A percentile compares a stretch with the other conserved stretches of the same genome.
Evolutionary conservation across 2,113 vertebrate species (phyloP).

Genomic region (Prunella himalayana): DNA sequence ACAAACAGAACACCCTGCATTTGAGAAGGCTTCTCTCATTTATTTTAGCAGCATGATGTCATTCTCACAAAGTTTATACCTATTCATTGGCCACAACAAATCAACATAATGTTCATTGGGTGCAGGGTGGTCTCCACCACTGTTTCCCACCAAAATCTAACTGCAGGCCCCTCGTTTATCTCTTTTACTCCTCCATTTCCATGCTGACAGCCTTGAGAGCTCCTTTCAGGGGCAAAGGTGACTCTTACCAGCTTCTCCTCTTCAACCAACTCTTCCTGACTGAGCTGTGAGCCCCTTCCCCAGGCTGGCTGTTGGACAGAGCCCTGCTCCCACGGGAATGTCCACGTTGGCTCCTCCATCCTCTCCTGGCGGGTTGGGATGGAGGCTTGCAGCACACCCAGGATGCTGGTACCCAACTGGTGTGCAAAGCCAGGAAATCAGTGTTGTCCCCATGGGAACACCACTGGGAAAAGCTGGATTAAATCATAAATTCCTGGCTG

Average conservation of each 20-base stretch:
- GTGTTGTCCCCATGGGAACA: accelerated
- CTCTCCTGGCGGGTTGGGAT: background rate
- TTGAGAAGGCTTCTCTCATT: too few relatives aligned
- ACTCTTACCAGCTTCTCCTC: background rate
- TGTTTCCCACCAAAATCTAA: background rate
- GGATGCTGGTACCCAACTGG: accelerated
- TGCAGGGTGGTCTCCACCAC: background rate
- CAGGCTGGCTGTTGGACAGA: background rate
- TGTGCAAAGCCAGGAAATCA: background rate
- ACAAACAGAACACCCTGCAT: too few relatives aligned
- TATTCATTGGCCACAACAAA: background rate
- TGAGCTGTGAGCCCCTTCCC: background rate
- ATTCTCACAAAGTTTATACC: too few relatives aligned
- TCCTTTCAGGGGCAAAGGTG: background rate
- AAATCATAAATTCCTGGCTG: background rate
- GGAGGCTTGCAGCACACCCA: background rate
- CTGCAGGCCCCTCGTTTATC: background rate
- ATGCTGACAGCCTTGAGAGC: too few relatives aligned
- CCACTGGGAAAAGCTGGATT: background rate
- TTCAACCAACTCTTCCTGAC: background rate
- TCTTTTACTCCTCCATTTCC: background rate
- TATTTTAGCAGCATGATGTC: too few relatives aligned
- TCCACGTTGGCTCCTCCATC: accelerated
- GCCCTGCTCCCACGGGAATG: background rate
- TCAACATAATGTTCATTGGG: background rate